Evolutionary conservation across 2,797 vertebrate species (phyloP), one percentile per base, ranked within the genome.

Genomic region (Propithecus perrieri): DNA sequence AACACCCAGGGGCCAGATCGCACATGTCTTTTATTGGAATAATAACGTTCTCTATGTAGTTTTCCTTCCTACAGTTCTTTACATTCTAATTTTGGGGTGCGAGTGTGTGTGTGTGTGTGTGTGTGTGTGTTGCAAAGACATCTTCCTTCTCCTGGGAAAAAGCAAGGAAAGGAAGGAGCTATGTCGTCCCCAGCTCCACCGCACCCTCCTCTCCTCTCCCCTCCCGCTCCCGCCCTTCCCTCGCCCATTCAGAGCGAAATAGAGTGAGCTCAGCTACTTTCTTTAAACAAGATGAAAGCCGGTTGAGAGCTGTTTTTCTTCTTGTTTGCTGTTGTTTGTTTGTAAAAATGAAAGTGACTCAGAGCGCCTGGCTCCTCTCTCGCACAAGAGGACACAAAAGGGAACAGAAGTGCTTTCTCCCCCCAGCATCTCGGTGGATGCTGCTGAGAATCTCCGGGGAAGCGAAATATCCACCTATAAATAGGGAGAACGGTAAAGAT

Each of bases 1-100:
- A 95, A 89, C 97, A 98, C 97, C 83, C 96, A 96, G 81, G 98
- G 97, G 92, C 96, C 97, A 81, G 92, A 61, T 87, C 97, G n/a
- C 80, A 81, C 30, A 0, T 61, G 86, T 90, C 93, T 97, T 96
- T 96, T 90, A 85, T 96, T 97, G 96, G 97, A 97, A 97, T 98
- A 95, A 92, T 61, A 97, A 80, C 94, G 59, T 96, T 96, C 96
- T 96, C 74, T 89, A 11, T 17, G 7, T 46, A 61, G 43, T 57
- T 86, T 83, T 93, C 74, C 67, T 80, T 46, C 55, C 94, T 85
- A 28, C 1, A 1, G 67, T 96, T 96, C 78, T 96, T 94, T 87
- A 89, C 59, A 79, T 91, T 96, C 96, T 96, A 94, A 96, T 96
- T 97, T 74, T 35, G 80, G 69, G 6, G 46, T 15, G 59, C 12